Percentiles rank a stretch among this genome's conserved stretches.
Evolutionary conservation across 2,888 invertebrate genomes (phyloP).

Genomic region (Bruchidius siliquastri): DNA sequence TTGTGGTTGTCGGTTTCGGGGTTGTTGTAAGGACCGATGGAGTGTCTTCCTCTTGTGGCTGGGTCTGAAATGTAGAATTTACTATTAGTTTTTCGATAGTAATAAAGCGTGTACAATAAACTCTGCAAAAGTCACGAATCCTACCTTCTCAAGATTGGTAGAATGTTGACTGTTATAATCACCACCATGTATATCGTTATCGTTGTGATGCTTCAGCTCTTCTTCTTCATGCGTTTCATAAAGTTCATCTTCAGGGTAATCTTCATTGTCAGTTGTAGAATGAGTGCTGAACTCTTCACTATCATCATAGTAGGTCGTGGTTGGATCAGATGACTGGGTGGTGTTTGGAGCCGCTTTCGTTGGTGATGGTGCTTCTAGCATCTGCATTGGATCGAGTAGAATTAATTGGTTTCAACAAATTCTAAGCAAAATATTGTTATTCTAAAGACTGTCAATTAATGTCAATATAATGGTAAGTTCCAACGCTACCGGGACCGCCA

Average conservation of each 20-base stretch:
- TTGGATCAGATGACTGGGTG: slow-evolving; percentile 3
- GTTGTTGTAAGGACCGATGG: not conserved
- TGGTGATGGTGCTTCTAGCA: not conserved
- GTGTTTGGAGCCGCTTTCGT: not conserved
- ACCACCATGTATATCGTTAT: slow-evolving; percentile 25
- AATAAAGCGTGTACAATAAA: too few relatives aligned
- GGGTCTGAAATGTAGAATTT: not conserved
- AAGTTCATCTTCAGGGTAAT: slow-evolving; percentile 11
- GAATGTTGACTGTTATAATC: slow-evolving; percentile 15
- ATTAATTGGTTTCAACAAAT: too few relatives aligned
- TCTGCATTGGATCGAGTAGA: not conserved
- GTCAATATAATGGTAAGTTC: too few relatives aligned
- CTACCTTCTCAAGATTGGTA: not conserved
- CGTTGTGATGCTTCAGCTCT: slow-evolving; percentile 28
- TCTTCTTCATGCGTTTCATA: slow-evolving; percentile 44
- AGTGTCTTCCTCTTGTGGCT: not conserved
- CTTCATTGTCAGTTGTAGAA: slow-evolving; percentile 11
- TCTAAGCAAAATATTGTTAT: too few relatives aligned
- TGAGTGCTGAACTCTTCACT: slow-evolving; percentile 19
- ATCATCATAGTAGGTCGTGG: slow-evolving; percentile 8
- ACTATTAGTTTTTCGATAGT: too few relatives aligned
- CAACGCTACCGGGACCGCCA: too few relatives aligned
- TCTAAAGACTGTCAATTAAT: too few relatives aligned
- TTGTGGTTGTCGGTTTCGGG: slow-evolving; percentile 43
- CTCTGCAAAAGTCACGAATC: too few relatives aligned